Evolutionary conservation across 1,140 invertebrate genomes (phyloP).

Genomic region (Eufriesea mexicana): DNA sequence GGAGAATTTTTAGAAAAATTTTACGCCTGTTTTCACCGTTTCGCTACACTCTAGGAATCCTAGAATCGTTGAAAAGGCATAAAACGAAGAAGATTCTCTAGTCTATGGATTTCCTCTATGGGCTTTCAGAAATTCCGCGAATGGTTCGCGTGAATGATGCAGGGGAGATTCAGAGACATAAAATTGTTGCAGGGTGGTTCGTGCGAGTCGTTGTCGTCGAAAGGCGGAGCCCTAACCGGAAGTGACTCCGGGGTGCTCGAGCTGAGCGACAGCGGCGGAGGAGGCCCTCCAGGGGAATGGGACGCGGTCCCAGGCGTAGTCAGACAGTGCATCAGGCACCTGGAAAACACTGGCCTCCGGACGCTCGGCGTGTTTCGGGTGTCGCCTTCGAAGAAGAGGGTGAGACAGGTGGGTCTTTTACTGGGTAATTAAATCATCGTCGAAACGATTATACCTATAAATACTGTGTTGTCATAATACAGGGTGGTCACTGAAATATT

Average conservation of each 20-base stretch:
- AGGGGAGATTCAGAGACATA: background rate
- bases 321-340: conserved; percentile 89
- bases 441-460: no score
- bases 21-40: no score
- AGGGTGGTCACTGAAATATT: no score
- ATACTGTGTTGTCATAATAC: no score
- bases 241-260: conserved; percentile 84
- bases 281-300: conserved; percentile 79
- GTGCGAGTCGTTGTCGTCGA: conserved; percentile 86
- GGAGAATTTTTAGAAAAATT: no score
- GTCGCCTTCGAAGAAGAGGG: conserved; percentile 94
- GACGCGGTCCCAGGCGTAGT: conserved; percentile 88
- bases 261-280: conserved; percentile 76
- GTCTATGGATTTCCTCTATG: background rate
- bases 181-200: conserved; percentile 85
- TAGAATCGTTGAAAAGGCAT: no score
- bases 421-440: no score
- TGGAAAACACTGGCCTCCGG: conserved; percentile 90
- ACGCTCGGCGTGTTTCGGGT: conserved; percentile 95
- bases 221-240: conserved; percentile 82
- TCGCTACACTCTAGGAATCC: no score
- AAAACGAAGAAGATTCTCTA: no score
- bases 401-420: conserved; percentile 89
- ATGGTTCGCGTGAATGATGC: background rate
- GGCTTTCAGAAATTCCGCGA: no score